Base-by-base conservation (phyloP, 2,888 invertebrate species). In the Mythimna lalbum region DNA sequence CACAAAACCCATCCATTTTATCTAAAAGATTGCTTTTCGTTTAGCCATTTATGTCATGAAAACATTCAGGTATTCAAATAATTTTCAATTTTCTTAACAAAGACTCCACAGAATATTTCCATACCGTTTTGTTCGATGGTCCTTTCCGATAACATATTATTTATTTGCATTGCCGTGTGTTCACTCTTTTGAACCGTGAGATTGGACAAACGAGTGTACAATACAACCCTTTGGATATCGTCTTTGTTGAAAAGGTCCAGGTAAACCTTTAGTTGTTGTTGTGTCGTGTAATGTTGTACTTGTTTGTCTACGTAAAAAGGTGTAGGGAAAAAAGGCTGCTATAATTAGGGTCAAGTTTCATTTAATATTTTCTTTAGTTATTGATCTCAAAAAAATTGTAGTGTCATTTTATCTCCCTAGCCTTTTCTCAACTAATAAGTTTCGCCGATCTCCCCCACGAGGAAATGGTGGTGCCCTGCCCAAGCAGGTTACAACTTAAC, bases 61-160 rank as follows among this genome's bases (percentile, higher is more conserved):
- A 67, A 39, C 21, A 1, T 9, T 1, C 5, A 31, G 14, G 14
- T 23, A 31, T 19, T 36, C 21, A 57, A 21, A 33, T 71, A 3
- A 72, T 69, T 36, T 53, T 23, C 19, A 57, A 76, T 59, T 57
- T 47, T 27, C 33, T 33, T 23, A 9, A 4, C 23, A 33, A 39
- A 50, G 2, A n/a, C 56, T 53, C 4, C 31, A 17, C 1, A 21
- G 6, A 50, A 49, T 23, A 50, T 52, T 21, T 70, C 52, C 39
- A 43, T 36, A 21, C n/a, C 19, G 19, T 23, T 50, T 27, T 39
- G 19, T 36, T 19, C 19, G 56, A 74, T 65, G 53, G 27, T 14
- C 43, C 23, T 74, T 74, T 47, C n/a, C 31, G 75, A 76, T 80
- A 64, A 64, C n/a, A 47, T 6, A 33, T 33, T 33, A 56, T 27